Evolutionary conservation across 2,888 invertebrate genomes (phyloP).

Genomic region (Trichacis sp.): DNA sequence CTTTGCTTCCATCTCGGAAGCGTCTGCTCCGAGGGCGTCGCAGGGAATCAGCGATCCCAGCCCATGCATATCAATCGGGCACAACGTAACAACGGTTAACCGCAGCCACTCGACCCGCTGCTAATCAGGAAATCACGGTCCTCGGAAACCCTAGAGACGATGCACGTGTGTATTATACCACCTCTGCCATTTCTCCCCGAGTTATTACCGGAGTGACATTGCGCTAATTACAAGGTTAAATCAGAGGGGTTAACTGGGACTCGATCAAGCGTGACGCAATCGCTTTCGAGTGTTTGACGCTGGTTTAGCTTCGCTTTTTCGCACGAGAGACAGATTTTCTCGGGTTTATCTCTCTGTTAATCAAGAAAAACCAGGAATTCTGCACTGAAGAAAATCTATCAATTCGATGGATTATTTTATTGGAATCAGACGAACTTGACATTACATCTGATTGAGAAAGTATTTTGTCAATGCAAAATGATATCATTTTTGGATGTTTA

Average conservation of each 20-base stretch:
- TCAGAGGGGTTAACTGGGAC: conserved; percentile 56
- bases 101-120: conserved; percentile 66
- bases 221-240: conserved; percentile 63
- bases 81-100: conserved; percentile 68
- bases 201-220: conserved; percentile 45
- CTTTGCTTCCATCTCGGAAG: conserved; percentile 14
- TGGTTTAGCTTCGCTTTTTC: too few relatives aligned
- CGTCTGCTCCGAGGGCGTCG: conserved; percentile 13
- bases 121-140: conserved; percentile 68
- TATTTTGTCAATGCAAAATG: too few relatives aligned
- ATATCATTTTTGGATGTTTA: too few relatives aligned
- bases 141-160: conserved; percentile 61
- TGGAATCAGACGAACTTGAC: too few relatives aligned
- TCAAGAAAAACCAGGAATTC: too few relatives aligned
- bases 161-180: conserved; percentile 13
- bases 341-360: too few relatives aligned
- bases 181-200: conserved; percentile 24
- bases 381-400: too few relatives aligned
- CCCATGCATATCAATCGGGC: conserved; percentile 68
- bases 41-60: conserved; percentile 60
- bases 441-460: too few relatives aligned
- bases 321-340: too few relatives aligned
- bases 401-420: too few relatives aligned
- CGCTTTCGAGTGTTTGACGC: conserved; percentile 30
- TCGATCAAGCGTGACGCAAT: conserved; percentile 51